Conservation (phyloP, 2,113 vertebrate genomes). For the Herpetotheres cachinnans region DNA sequence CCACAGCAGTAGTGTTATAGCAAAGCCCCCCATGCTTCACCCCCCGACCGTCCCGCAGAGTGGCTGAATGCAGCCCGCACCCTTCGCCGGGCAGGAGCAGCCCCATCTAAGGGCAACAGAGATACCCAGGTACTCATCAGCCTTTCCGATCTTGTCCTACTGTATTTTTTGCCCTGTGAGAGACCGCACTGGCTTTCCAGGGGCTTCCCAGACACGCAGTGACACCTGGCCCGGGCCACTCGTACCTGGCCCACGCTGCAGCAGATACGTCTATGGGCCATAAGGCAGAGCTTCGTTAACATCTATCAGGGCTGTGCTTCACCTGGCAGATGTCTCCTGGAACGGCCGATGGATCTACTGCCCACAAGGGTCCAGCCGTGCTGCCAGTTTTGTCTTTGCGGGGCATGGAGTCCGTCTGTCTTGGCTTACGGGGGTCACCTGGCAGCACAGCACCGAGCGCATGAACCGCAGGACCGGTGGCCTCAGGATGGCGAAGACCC, state of each 20-base stretch:
- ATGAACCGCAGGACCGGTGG: conserved; percentile 82
- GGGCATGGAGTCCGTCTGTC: not conserved
- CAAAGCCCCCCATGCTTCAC: not conserved
- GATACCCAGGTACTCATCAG: not conserved
- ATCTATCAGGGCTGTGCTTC: not conserved
- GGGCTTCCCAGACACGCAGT: not conserved
- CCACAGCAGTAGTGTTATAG: not conserved
- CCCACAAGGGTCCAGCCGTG: not conserved
- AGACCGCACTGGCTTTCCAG: fast-evolving
- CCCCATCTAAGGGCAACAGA: not conserved
- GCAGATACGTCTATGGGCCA: not conserved
- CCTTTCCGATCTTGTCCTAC: not conserved
- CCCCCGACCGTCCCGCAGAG: not conserved
- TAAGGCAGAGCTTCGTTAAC: not conserved
- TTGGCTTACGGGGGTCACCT: not conserved
- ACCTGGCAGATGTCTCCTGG: not conserved
- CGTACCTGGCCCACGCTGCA: not conserved
- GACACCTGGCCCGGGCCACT: not conserved
- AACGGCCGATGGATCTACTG: not conserved
- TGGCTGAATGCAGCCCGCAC: not conserved
- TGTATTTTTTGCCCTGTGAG: not conserved
- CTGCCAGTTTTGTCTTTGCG: not conserved
- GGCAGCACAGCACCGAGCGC: conserved; percentile 76
- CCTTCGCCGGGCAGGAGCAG: not conserved
- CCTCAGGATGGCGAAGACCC: conserved; percentile 90